Percentiles rank a stretch among this genome's conserved stretches.
phyloP scores from a whole-genome alignment of 2,888 invertebrate species.

The Aradus depressus region DNA sequence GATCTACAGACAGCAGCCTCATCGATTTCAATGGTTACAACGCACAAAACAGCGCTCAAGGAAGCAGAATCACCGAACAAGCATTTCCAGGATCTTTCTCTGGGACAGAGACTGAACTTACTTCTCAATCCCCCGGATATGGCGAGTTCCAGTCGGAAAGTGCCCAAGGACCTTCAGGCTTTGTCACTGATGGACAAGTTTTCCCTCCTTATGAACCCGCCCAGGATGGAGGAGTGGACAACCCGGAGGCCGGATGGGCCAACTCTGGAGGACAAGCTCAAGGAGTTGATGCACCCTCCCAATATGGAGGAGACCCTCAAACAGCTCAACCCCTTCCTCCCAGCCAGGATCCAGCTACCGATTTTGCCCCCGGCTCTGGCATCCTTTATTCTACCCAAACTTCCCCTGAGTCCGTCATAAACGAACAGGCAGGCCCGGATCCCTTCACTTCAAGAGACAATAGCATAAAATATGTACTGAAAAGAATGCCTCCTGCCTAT shows the following conservation, averaged over 20 bases:
- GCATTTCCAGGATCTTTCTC: not conserved
- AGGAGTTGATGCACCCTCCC: not conserved
- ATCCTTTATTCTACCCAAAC: not conserved
- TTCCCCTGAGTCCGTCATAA: not conserved
- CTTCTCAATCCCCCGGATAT: not conserved
- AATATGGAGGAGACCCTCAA: not conserved
- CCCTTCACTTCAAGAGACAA: not conserved
- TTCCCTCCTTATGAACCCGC: not conserved
- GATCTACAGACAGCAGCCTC: too few relatives aligned
- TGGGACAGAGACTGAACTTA: constrained; percentile 1
- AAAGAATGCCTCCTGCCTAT: not conserved
- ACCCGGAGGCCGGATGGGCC: not conserved
- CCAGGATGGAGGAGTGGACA: not conserved
- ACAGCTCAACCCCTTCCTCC: not conserved
- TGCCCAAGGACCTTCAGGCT: not conserved
- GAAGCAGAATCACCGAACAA: too few relatives aligned
- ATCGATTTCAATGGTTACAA: too few relatives aligned
- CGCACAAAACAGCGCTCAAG: too few relatives aligned
- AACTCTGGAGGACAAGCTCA: not conserved
- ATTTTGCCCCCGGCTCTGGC: not conserved
- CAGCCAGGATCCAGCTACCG: not conserved
- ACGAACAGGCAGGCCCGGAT: not conserved
- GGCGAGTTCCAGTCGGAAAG: not conserved
- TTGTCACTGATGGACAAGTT: not conserved
- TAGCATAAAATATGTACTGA: not conserved